Percentiles rank a stretch among this genome's conserved stretches.
Evolutionary conservation across 2,888 invertebrate genomes (phyloP).

Genomic region (Sphaerophoria taeniata): DNA sequence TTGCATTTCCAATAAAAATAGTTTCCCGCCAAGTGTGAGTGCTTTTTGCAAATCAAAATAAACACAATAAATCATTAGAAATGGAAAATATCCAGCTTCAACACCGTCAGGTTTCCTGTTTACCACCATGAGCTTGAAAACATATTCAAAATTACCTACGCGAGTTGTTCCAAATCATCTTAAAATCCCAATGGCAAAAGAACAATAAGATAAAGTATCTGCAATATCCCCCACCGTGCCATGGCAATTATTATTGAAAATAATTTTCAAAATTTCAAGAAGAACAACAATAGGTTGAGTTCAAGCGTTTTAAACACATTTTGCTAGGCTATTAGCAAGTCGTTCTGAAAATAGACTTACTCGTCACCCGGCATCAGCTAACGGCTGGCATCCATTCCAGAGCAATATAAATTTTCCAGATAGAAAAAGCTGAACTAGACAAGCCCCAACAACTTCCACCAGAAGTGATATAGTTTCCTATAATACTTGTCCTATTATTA

Average conservation of each 20-base stretch:
- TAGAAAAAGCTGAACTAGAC: constrained; percentile 3
- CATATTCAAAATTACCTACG: constrained; percentile 4
- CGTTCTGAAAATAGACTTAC: constrained; percentile 55
- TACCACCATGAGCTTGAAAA: constrained; percentile 37
- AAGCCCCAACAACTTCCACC: constrained; percentile 64
- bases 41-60: constrained; percentile 61
- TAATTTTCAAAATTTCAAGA: constrained; percentile 52
- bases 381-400: constrained; percentile 31
- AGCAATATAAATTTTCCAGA: background rate
- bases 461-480: constrained; percentile 68
- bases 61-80: constrained; percentile 45
- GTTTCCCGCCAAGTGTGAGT: constrained; percentile 65
- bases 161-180: constrained; percentile 10
- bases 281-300: constrained; percentile 69
- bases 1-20: constrained; percentile 57
- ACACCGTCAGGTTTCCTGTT: constrained; percentile 64
- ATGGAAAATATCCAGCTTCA: constrained; percentile 23
- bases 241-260: constrained; percentile 65
- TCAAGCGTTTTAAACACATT: constrained; percentile 59
- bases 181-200: constrained; percentile 35
- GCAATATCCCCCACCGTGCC: constrained; percentile 50
- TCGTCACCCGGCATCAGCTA: constrained; percentile 27
- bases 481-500: constrained; percentile 16
- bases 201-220: constrained; percentile 43
- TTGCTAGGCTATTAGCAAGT: constrained; percentile 47